A percentile compares a stretch with the other conserved stretches of the same genome.
Evolutionary conservation across 2,797 vertebrate genomes (phyloP).

Genomic region (Neosalanx taihuensis): DNA sequence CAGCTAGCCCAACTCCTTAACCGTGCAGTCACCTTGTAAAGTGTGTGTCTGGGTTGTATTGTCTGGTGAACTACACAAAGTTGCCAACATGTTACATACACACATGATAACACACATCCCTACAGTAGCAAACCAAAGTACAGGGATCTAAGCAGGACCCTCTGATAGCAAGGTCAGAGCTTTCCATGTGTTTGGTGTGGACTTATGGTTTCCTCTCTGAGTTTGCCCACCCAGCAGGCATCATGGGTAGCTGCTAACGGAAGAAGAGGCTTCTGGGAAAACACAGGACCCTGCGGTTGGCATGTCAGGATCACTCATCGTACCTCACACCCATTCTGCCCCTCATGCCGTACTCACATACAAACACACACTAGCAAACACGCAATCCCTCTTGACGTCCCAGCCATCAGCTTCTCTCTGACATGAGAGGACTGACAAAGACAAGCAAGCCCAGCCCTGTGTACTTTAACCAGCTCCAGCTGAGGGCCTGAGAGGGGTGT

Average conservation of each 20-base stretch:
- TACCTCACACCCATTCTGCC: slow-evolving; percentile 21
- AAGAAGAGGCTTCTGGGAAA: slow-evolving; percentile 63
- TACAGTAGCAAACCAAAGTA: neutral
- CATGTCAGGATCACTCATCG: slow-evolving; percentile 63
- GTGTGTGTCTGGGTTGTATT: no score
- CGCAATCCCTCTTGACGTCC: slow-evolving; percentile 13
- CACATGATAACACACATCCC: neutral
- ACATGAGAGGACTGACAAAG: slow-evolving; percentile 71
- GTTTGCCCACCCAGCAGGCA: slow-evolving; percentile 59
- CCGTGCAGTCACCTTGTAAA: no score
- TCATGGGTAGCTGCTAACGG: slow-evolving; percentile 53
- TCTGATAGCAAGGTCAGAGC: neutral
- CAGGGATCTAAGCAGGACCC: no score
- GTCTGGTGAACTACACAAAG: no score
- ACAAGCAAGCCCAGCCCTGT: slow-evolving; percentile 84
- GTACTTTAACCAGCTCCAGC: slow-evolving; percentile 93
- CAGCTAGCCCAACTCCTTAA: no score
- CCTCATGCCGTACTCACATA: slow-evolving; percentile 11
- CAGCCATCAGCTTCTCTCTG: slow-evolving; percentile 55
- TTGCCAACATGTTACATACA: neutral
- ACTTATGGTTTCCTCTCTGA: slow-evolving; percentile 52
- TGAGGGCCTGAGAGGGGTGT: slow-evolving; percentile 76
- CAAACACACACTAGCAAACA: slow-evolving; percentile 11
- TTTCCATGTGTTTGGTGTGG: slow-evolving; percentile 28
- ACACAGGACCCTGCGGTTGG: slow-evolving; percentile 55